Conservation (phyloP, 2,797 vertebrate species). For the Crenuchus spilurus region DNA sequence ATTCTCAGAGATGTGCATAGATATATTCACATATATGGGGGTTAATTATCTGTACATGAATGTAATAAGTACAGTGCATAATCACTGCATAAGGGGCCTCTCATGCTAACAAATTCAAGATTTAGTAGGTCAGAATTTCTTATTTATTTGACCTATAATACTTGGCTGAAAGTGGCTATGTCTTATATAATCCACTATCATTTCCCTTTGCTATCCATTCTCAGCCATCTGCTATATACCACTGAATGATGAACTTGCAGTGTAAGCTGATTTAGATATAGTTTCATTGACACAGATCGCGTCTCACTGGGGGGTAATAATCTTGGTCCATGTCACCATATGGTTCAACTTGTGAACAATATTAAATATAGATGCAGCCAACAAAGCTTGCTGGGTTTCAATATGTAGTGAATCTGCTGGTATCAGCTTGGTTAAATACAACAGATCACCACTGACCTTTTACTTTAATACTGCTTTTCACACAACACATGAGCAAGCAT, state of each 20-base stretch:
- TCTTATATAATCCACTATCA: neutral
- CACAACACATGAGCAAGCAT: slow-evolving; percentile 9
- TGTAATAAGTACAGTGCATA: neutral
- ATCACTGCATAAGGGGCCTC: neutral
- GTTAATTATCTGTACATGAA: neutral
- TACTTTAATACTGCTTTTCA: slow-evolving; percentile 31
- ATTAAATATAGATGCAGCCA: slow-evolving; percentile 36
- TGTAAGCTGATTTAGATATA: slow-evolving; percentile 21
- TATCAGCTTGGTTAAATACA: slow-evolving; percentile 13
- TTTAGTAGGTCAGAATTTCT: no score
- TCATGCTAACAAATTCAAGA: neutral
- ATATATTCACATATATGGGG: neutral
- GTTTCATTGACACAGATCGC: slow-evolving; percentile 23
- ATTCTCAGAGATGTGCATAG: no score
- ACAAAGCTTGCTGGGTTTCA: slow-evolving; percentile 5
- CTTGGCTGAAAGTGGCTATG: neutral
- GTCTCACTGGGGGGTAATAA: slow-evolving; percentile 36
- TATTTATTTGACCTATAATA: neutral
- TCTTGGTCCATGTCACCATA: slow-evolving; percentile 34
- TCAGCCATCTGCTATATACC: neutral
- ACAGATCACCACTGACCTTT: slow-evolving; percentile 46
- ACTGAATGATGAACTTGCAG: neutral
- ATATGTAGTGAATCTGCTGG: slow-evolving; percentile 12
- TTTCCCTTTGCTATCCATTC: neutral
- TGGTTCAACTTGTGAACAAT: neutral